Conservation (phyloP, 2,888 invertebrate genomes). For the Incurvaria masculella region DNA sequence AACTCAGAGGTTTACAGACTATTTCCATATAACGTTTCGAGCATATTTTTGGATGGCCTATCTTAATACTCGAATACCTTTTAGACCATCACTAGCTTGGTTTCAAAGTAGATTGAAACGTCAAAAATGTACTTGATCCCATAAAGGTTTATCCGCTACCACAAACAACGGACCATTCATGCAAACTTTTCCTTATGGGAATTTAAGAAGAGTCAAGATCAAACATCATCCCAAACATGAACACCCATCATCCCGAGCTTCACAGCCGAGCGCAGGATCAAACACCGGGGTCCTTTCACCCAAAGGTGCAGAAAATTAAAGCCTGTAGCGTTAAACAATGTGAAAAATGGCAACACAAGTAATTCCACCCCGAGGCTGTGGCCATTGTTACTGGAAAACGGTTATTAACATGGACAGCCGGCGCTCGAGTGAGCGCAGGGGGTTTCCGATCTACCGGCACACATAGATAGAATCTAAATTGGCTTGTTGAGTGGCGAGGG, state of each 20-base stretch:
- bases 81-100: too few species aligned
- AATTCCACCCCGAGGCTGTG: neutral
- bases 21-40: too few species aligned
- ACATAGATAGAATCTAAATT: neutral
- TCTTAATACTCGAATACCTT: too few species aligned
- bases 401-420: neutral
- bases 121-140: too few species aligned
- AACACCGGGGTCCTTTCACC: neutral
- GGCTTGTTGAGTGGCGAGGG: neutral
- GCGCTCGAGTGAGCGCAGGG: neutral
- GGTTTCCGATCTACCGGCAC: neutral
- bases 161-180: too few species aligned
- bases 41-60: too few species aligned
- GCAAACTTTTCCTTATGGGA: too few species aligned
- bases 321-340: neutral
- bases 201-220: too few species aligned
- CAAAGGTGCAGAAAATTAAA: neutral
- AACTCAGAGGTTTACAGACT: too few species aligned
- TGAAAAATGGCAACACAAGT: neutral
- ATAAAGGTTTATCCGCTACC: too few species aligned
- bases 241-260: neutral
- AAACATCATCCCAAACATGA: too few species aligned
- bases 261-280: neutral
- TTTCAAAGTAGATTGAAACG: too few species aligned
- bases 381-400: neutral